Percentiles rank a stretch among this genome's conserved stretches.
These are phyloP conservation scores for Lutjanus campechanus DNA, from an alignment of 2,797 vertebrate species.

Conservation along the genomic window DNA sequence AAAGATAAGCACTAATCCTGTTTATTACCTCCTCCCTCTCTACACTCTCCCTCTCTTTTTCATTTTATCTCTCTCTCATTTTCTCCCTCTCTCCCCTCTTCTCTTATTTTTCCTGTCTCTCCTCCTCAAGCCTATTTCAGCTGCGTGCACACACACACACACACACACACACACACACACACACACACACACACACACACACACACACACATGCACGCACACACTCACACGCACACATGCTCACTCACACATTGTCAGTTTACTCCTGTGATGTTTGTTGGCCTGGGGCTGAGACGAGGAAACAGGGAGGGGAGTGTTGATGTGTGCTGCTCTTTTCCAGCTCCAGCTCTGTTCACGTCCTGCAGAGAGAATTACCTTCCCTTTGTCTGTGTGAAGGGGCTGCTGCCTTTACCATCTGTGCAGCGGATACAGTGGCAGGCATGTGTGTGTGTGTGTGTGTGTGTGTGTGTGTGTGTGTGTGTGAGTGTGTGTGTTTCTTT, in stretches of 20 bases:
- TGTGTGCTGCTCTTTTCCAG: conserved; percentile 77
- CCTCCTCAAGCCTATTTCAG: conserved; percentile 71
- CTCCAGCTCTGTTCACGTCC: conserved; percentile 74
- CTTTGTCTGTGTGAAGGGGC: conserved; percentile 80
- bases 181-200: conserved; percentile 16
- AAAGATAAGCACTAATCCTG: conserved; percentile 83
- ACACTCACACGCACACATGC: conserved; percentile 20
- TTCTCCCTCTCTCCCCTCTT: conserved; percentile 52
- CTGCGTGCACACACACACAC: conserved; percentile 26
- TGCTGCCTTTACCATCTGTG: conserved; percentile 82
- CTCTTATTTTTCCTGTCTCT: conserved; percentile 68
- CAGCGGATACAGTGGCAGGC: conserved; percentile 67
- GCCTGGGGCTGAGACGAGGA: conserved; percentile 76
- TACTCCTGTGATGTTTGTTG: conserved; percentile 78
- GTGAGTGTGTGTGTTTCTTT: neutral
- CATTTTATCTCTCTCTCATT: conserved; percentile 67
- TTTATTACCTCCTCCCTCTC: conserved; percentile 80
- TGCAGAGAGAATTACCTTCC: conserved; percentile 83
- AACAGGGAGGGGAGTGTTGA: conserved; percentile 75
- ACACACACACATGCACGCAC: conserved; percentile 28
- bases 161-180: conserved; percentile 30
- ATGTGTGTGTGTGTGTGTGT: neutral
- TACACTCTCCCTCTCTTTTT: conserved; percentile 71
- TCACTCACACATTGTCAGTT: conserved; percentile 68
- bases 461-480: neutral